Conservation (phyloP, 1,140 invertebrate genomes). For the Laupala kohalensis region DNA sequence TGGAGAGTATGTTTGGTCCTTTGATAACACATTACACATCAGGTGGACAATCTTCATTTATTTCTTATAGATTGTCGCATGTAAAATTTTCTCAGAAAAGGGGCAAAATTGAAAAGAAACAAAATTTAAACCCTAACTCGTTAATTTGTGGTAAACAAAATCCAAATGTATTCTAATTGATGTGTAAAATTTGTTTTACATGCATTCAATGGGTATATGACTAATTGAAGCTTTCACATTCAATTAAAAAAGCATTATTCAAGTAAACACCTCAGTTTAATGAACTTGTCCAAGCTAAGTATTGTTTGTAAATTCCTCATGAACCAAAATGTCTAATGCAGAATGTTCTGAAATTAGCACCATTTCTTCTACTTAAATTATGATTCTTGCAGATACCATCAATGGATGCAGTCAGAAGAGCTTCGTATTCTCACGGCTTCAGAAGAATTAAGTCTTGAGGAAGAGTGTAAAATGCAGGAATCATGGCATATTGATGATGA, state of each 20-base stretch:
- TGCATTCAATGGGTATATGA: background rate
- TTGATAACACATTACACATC: too few species aligned
- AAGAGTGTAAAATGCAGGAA: conserved; percentile 86
- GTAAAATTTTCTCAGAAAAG: too few species aligned
- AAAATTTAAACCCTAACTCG: too few species aligned
- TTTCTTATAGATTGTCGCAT: too few species aligned
- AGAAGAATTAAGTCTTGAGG: conserved; percentile 63
- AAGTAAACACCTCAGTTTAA: too few species aligned
- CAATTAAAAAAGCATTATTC: background rate
- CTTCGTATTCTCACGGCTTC: conserved; percentile 75
- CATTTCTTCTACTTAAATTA: background rate
- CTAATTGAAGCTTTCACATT: background rate
- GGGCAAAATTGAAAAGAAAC: too few species aligned
- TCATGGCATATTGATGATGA: conserved; percentile 75
- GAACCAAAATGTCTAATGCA: background rate
- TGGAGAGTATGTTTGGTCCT: too few species aligned
- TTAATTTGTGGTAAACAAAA: too few species aligned
- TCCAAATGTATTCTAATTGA: too few species aligned
- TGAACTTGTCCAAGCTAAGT: background rate
- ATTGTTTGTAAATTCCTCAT: background rate
- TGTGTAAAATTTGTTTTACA: too few species aligned
- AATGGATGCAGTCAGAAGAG: conserved; percentile 81
- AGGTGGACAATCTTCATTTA: too few species aligned
- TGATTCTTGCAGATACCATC: conserved; percentile 55
- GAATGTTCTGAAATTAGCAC: background rate